Conservation (phyloP, 1,140 invertebrate genomes). For the Teleopsis dalmanni region DNA sequence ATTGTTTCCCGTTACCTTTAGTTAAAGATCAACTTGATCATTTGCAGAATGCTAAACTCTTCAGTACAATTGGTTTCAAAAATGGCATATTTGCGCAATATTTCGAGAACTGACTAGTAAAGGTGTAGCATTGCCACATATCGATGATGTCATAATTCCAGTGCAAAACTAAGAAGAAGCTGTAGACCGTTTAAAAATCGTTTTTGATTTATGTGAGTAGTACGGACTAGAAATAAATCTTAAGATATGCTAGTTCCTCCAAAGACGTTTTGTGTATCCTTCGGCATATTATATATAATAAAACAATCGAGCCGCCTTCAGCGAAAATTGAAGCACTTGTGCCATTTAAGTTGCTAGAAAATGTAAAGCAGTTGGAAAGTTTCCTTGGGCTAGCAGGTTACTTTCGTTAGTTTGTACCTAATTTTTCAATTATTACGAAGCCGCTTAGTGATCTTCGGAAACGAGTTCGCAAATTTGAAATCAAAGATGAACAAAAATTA, state of each 20-base stretch:
- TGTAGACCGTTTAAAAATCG: conserved; percentile 19
- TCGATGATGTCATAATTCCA: conserved; percentile 16
- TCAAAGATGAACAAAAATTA: background rate
- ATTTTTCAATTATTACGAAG: conserved; percentile 27
- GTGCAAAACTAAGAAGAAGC: conserved; percentile 1
- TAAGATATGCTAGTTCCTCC: conserved; percentile 38
- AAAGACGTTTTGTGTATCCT: conserved; percentile 32
- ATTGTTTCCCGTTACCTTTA: background rate
- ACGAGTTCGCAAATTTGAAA: no score
- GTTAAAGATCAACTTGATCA: conserved; percentile 1
- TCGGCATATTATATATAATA: conserved; percentile 23
- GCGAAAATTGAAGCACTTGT: conserved; percentile 28
- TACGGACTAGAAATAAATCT: conserved; percentile 38
- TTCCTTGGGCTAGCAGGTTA: conserved; percentile 37
- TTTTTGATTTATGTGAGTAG: background rate
- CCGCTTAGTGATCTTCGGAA: conserved; percentile 28
- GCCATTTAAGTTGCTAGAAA: conserved; percentile 16
- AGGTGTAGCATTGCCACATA: conserved; percentile 25
- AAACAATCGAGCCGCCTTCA: no score
- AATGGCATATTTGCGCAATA: conserved; percentile 47
- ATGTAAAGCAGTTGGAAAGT: conserved; percentile 26
- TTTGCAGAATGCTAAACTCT: conserved; percentile 28
- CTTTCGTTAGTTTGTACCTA: conserved; percentile 34
- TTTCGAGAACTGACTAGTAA: conserved; percentile 35
- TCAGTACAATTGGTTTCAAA: conserved; percentile 26